Evolutionary conservation across 1,140 invertebrate genomes (phyloP), one percentile per base, ranked within the genome.

Genomic region (Diorhabda carinulata): DNA sequence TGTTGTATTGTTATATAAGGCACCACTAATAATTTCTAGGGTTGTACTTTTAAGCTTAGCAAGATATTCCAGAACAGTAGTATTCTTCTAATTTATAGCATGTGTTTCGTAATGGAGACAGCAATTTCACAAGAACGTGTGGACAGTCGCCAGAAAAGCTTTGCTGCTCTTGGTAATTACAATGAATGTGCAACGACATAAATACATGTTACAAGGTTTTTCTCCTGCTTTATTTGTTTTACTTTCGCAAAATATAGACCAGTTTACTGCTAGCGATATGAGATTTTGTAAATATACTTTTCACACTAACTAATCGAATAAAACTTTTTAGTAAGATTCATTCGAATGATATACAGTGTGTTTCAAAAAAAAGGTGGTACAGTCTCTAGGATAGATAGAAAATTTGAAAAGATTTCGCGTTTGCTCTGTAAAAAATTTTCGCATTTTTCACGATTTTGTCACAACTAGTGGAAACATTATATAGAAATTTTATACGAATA

Each of bases 131-230:
- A 74, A 74, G 74, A 75, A 76, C 75, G 75, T 76, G 75, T 76
- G 75, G 75, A 75, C 74, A 75, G 72, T 72, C 73, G 75, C 75
- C 75, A 76, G 74, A 74, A 75, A 70, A 75, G 75, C 75, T 72
- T 74, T 74, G 68, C 72, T 72, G 64, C 57, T 65, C 72, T 57
- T 64, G 66, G 72, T 75, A 76, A 76, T 76, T 76, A 76, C 75
- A 75, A 75, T 76, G 69, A 72, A 76, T 76, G 75, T 72, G 72
- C 70, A 66, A 66, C 72, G 73, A 75, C 73, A 72, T 70, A 71
- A 72, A 73, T 73, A 73, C 59, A 68, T 61, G 52, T 44, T 63
- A 64, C 40, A 68, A 68, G 56, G 44, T 68, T 68, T 65, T 71
- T 71, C 57, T 40, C 3, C 25, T 8, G 47, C 47, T 52, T 52